phyloP scores from a whole-genome alignment of 1,140 invertebrate species.

The Luehdorfia chinensis region DNA sequence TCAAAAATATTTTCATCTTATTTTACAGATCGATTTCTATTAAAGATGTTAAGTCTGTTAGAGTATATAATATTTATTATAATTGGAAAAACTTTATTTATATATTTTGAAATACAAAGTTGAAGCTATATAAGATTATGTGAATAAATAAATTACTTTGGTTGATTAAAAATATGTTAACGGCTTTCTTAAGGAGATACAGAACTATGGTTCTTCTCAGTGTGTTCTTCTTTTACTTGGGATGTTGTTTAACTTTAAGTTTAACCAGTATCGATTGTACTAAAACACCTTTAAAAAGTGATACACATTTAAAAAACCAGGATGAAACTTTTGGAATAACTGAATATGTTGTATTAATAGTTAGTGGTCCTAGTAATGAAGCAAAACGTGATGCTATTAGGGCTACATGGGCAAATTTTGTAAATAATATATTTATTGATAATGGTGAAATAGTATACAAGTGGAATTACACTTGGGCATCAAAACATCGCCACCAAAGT shows the following conservation, averaged over 20 bases:
- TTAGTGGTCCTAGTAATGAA: conserved; percentile 56
- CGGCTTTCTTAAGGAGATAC: conserved; percentile 38
- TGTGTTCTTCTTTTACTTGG: conserved; percentile 62
- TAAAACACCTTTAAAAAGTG: conserved; percentile 18
- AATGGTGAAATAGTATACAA: conserved; percentile 59
- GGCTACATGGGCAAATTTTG: conserved; percentile 56
- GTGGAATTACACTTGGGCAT: conserved; percentile 54
- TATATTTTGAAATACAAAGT: too few relatives aligned
- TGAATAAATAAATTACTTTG: too few relatives aligned
- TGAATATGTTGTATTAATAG: conserved; percentile 54
- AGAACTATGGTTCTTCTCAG: conserved; percentile 52
- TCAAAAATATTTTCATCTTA: too few relatives aligned
- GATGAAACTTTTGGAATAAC: conserved; percentile 23
- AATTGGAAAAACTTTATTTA: too few relatives aligned
- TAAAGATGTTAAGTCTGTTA: too few relatives aligned
- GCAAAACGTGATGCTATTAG: conserved; percentile 53
- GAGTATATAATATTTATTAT: too few relatives aligned
- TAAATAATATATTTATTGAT: conserved; percentile 53
- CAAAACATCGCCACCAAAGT: conserved; percentile 22
- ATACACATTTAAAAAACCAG: conserved; percentile 16
- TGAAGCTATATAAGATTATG: too few relatives aligned
- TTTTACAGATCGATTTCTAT: too few relatives aligned
- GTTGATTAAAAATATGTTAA: conserved; percentile 35
- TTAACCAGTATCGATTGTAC: conserved; percentile 54
- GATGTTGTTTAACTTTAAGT: conserved; percentile 52